Conservation (phyloP, 1,140 invertebrate genomes). For the Teleogryllus occipitalis region DNA sequence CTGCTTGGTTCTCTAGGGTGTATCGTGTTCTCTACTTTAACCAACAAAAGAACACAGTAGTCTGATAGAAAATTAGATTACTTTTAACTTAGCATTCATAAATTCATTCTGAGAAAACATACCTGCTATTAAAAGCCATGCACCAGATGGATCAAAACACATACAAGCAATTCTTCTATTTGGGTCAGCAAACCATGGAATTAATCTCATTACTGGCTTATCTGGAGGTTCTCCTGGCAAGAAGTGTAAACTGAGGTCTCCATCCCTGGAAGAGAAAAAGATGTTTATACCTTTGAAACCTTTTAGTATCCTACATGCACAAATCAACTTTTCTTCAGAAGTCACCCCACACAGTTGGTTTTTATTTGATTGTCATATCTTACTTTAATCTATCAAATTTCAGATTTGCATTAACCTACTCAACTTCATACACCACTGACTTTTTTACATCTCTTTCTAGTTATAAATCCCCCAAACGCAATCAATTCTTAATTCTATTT, state of each 20-base stretch:
- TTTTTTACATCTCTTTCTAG: no score
- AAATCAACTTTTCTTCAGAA: background rate
- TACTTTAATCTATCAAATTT: background rate
- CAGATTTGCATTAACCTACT: background rate
- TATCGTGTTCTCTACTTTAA: no score
- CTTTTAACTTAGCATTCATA: background rate
- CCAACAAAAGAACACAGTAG: no score
- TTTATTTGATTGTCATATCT: background rate
- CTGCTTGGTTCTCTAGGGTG: no score
- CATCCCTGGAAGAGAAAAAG: conserved; percentile 15
- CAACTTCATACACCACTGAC: no score
- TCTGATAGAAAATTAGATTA: no score
- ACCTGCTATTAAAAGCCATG: conserved; percentile 56
- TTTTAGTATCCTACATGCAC: background rate
- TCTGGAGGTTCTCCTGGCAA: background rate
- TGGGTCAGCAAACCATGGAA: conserved; percentile 55
- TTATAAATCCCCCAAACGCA: no score
- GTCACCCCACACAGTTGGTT: background rate
- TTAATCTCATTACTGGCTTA: conserved; percentile 49
- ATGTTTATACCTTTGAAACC: background rate
- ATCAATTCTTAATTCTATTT: no score
- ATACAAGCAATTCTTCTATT: conserved; percentile 51
- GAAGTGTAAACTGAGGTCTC: conserved; percentile 19
- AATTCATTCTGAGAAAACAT: conserved; percentile 30
- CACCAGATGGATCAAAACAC: conserved; percentile 60